Conservation (phyloP, 2,888 invertebrate genomes). For the Meiosimyza decipiens region DNA sequence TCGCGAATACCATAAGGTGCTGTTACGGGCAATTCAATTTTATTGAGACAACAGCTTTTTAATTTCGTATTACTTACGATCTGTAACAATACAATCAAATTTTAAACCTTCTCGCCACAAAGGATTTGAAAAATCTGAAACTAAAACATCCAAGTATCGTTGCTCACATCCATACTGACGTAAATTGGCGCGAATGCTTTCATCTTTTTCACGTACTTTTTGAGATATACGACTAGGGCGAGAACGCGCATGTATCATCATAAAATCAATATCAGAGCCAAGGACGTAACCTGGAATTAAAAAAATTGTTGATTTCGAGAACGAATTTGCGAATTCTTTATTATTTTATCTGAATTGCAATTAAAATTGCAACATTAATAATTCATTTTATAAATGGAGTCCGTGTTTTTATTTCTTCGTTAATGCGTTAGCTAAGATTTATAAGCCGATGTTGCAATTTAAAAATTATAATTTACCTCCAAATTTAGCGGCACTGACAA, state of each 20-base stretch:
- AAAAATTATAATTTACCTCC: slow-evolving; percentile 70
- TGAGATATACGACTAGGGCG: slow-evolving; percentile 83
- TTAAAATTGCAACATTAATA: too few relatives aligned
- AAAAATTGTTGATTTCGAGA: background rate
- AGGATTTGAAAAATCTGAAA: slow-evolving; percentile 90
- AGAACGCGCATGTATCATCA: slow-evolving; percentile 90
- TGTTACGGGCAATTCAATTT: slow-evolving; percentile 62
- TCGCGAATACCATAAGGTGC: slow-evolving; percentile 99
- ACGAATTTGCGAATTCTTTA: background rate
- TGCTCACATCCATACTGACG: slow-evolving; percentile 83
- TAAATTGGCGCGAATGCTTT: slow-evolving; percentile 90
- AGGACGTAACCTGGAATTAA: slow-evolving; percentile 72
- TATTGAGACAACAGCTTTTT: background rate
- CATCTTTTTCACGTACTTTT: slow-evolving; percentile 83
- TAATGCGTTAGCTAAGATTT: too few relatives aligned
- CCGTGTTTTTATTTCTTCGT: too few relatives aligned
- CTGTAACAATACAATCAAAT: slow-evolving; percentile 95
- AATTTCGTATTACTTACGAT: slow-evolving; percentile 75
- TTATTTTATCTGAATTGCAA: background rate
- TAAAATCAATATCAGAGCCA: slow-evolving; percentile 94
- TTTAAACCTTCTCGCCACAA: slow-evolving; percentile 78
- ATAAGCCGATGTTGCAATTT: too few relatives aligned
- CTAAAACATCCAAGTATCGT: slow-evolving; percentile 86
- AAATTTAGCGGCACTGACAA: slow-evolving; percentile 90
- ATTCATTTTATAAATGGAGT: background rate